phyloP scores from a whole-genome alignment of 2,113 vertebrate species.

The Potamarius usumacintae region DNA sequence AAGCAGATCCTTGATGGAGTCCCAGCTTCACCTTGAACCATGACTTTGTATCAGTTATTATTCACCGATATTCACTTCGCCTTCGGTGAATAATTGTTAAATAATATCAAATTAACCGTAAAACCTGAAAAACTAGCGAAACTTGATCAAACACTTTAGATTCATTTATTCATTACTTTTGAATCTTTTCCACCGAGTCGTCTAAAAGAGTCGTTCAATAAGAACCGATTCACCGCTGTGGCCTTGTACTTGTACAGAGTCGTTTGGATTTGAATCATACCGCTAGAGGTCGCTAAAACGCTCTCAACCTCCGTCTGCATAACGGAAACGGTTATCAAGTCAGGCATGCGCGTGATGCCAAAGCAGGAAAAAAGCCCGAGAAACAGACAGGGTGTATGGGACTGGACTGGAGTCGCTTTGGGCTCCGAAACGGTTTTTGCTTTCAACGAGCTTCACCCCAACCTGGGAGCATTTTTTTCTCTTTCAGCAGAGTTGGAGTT shows the following conservation, averaged over 20 bases:
- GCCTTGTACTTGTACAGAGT: neutral
- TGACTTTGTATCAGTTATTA: too few relatives aligned
- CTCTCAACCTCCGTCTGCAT: constrained; percentile 56
- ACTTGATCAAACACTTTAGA: neutral
- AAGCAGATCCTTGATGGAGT: too few relatives aligned
- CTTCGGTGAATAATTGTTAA: too few relatives aligned
- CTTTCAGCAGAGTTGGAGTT: constrained; percentile 43
- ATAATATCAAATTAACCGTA: too few relatives aligned
- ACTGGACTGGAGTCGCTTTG: constrained; percentile 66
- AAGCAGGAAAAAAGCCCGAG: constrained; percentile 42
- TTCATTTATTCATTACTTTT: neutral
- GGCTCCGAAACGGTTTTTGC: constrained; percentile 48
- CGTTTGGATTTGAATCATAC: neutral
- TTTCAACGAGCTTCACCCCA: constrained; percentile 59
- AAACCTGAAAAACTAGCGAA: too few relatives aligned
- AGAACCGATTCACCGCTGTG: neutral
- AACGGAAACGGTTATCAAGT: constrained; percentile 72
- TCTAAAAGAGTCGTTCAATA: neutral
- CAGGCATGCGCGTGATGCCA: constrained; percentile 66
- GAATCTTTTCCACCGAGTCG: neutral
- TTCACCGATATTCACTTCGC: too few relatives aligned
- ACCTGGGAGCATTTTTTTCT: constrained; percentile 52
- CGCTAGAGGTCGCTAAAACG: constrained; percentile 56
- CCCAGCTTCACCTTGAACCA: too few relatives aligned
- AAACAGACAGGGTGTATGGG: constrained; percentile 64